Percentiles rank a stretch among this genome's conserved stretches.
Conservation (phyloP, 2,888 invertebrate species). For the Seira ritae region DNA sequence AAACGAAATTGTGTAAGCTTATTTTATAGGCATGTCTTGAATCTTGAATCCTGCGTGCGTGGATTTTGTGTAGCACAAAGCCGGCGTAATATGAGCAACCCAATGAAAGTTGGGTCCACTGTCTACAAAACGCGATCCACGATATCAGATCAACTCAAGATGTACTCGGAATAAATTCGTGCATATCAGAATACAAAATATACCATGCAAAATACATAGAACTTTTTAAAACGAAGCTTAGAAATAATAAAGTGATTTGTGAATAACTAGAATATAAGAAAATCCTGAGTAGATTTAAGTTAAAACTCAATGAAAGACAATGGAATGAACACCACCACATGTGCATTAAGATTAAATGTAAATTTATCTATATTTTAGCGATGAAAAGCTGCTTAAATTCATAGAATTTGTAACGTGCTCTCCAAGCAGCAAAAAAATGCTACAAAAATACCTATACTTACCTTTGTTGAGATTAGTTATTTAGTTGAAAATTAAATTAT, state of each 20-base stretch:
- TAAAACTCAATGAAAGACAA: constrained; percentile 55
- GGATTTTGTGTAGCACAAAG: neutral
- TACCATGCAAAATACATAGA: neutral
- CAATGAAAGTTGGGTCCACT: neutral
- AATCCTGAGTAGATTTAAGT: neutral
- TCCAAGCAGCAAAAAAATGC: no score
- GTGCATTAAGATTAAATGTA: constrained; percentile 41
- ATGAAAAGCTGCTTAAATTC: neutral
- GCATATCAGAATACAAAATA: neutral
- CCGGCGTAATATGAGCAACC: neutral
- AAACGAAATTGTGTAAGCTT: neutral
- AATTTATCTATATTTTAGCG: neutral
- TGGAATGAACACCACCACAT: constrained; percentile 55
- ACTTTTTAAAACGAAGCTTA: neutral
- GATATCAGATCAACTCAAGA: neutral
- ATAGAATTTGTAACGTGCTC: neutral
- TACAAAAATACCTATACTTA: no score
- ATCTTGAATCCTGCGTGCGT: neutral
- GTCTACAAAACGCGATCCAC: neutral
- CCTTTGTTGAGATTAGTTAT: no score
- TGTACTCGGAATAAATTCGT: neutral
- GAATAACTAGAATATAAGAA: neutral
- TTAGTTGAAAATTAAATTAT: no score
- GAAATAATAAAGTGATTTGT: neutral
- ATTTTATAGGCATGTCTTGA: neutral